Conservation (phyloP, 2,113 vertebrate species). For the Ailurus styani region DNA sequence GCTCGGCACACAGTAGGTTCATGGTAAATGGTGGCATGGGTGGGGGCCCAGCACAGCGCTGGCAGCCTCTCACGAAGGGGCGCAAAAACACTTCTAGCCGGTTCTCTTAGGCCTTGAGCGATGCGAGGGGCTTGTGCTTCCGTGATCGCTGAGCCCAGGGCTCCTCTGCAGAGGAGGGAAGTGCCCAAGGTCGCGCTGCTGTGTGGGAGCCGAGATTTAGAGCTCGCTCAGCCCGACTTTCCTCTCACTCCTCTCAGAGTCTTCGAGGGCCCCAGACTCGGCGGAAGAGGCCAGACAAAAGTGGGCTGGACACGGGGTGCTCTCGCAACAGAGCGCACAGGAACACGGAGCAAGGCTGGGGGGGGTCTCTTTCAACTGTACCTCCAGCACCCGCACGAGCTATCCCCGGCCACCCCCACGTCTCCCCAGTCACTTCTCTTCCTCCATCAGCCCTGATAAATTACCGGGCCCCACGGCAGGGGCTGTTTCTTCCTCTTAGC, state of each 20-base stretch:
- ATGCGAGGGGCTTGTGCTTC: not conserved
- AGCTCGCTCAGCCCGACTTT: not conserved
- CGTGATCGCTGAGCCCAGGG: not conserved
- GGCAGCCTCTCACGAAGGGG: not conserved
- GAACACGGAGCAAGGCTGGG: not conserved
- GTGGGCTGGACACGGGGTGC: not conserved
- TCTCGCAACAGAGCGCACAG: not conserved
- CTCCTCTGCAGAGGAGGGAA: not conserved
- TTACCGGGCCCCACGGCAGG: constrained; percentile 45
- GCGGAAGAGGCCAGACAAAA: constrained; percentile 15
- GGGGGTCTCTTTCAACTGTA: not conserved
- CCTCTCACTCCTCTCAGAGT: not conserved
- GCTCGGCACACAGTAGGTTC: not conserved
- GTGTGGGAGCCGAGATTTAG: not conserved
- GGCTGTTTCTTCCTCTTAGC: constrained; percentile 55
- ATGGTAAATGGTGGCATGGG: not conserved
- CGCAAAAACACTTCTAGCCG: not conserved
- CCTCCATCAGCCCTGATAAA: constrained; percentile 50
- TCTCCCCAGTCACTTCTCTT: not conserved
- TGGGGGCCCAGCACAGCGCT: not conserved
- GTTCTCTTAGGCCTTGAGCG: not conserved
- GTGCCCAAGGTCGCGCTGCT: not conserved
- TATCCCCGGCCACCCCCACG: not conserved
- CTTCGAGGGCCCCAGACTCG: not conserved
- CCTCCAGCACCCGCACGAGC: not conserved